Evolutionary conservation across 1,140 invertebrate genomes (phyloP), one percentile per base, ranked within the genome.

Genomic region (Parapsyche elsis): DNA sequence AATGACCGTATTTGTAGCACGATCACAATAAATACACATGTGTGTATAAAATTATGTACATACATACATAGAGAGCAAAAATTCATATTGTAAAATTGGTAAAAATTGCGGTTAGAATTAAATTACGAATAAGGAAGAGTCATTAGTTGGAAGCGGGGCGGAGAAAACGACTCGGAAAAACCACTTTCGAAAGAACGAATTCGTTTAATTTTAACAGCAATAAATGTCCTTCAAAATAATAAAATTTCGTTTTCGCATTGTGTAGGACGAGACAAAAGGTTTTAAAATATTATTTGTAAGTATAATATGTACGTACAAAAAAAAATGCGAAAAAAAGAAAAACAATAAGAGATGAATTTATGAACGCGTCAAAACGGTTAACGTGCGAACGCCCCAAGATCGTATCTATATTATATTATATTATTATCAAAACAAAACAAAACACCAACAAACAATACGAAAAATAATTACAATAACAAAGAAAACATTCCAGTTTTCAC

Each of bases 401-500:
- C 30, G 30, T 19, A 61, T 19, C 57, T 16, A 19, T 16, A 16
- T 61, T 61, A 61, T 61, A 16, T 19, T 21, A 21, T n/a, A 61
- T 19, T 61, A 21, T 61, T 19, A 61, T 19, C 57, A 38, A 38
- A 38, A 19, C 49, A 21, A 61, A 19, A 61, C 57, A 61, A 61
- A 61, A 61, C 16, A 61, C 1, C 57, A 14, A n/a, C 49, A 53
- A 46, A 53, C 49, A 53, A 53, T n/a, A 19, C 12, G 12, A n/a
- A 53, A 53, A 53, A 53, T n/a, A 53, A 53, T 53, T 53, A n/a
- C 16, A n/a, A n/a, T 53, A 2, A 19, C 16, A 61, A 61, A 61
- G 57, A 61, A 19, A 61, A 61, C 57, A 61, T 61, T 61, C 57
- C 21, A 61, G 57, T 61, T 61, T 61, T 61, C 57, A 61, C 57